Percentiles rank a stretch among this genome's conserved stretches.
Evolutionary conservation across 2,888 invertebrate species (phyloP).

Genomic region (Amphipoea lucens): DNA sequence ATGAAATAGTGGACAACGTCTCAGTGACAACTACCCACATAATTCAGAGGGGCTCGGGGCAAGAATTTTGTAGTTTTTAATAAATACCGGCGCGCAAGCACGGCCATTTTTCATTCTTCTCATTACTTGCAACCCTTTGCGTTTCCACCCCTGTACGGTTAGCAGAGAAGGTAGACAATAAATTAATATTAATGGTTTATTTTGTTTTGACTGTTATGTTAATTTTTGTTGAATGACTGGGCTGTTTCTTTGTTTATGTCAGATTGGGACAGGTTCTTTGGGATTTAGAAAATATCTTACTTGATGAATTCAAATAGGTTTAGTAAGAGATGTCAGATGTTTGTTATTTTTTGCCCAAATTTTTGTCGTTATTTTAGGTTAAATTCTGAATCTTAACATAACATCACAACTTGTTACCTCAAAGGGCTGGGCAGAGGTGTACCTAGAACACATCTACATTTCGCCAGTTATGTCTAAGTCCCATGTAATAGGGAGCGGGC

Average conservation of each 20-base stretch:
- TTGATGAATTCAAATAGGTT: not conserved
- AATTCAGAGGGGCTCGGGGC: slow-evolving; percentile 51
- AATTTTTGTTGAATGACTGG: slow-evolving; percentile 23
- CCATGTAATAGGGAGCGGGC: too few relatives aligned
- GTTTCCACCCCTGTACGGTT: slow-evolving; percentile 79
- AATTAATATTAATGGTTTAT: slow-evolving; percentile 67
- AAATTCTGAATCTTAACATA: not conserved
- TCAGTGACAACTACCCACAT: slow-evolving; percentile 45
- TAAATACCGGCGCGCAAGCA: slow-evolving; percentile 77
- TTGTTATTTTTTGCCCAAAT: not conserved
- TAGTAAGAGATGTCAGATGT: not conserved
- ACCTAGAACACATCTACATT: not conserved
- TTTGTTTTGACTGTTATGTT: slow-evolving; percentile 46
- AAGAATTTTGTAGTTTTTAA: slow-evolving; percentile 82
- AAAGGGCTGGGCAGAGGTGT: not conserved
- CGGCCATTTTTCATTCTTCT: slow-evolving; percentile 86
- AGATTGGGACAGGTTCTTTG: not conserved
- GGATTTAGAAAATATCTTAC: not conserved
- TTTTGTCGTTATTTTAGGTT: not conserved
- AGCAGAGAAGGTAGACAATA: slow-evolving; percentile 75
- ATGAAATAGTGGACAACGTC: slow-evolving; percentile 19
- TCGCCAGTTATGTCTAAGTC: too few relatives aligned
- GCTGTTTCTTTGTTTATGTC: slow-evolving; percentile 10
- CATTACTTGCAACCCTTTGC: slow-evolving; percentile 86
- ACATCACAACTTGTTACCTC: not conserved